Evolutionary conservation across 2,888 invertebrate genomes (phyloP).

Genomic region (Heliconius sara): DNA sequence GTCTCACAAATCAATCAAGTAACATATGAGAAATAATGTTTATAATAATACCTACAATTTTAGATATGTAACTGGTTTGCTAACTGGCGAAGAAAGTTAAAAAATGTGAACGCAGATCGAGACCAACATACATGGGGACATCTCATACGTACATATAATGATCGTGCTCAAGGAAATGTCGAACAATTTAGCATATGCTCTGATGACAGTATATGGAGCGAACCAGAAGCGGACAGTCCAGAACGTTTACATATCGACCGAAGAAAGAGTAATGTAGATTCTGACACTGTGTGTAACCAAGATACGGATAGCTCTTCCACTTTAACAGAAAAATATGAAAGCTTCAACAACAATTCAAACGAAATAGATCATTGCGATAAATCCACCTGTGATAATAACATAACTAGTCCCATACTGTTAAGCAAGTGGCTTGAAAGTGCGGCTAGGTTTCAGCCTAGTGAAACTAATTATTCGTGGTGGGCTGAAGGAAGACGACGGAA

Average conservation of each 20-base stretch:
- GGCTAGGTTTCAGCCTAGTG: conserved; percentile 88
- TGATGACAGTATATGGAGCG: conserved; percentile 91
- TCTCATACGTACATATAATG: conserved; percentile 88
- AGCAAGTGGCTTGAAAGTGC: conserved; percentile 91
- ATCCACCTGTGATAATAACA: conserved; percentile 56
- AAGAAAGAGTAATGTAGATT: conserved; percentile 64
- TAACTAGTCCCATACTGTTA: conserved; percentile 85
- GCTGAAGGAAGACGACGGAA: conserved; percentile 69
- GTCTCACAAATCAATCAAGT: neutral
- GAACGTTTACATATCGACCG: conserved; percentile 61
- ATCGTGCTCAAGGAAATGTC: conserved; percentile 89
- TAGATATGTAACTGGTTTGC: conserved; percentile 92
- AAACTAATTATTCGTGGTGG: conserved; percentile 89
- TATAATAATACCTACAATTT: conserved; percentile 46
- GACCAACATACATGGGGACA: conserved; percentile 89
- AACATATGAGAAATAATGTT: neutral
- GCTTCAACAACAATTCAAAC: conserved; percentile 71
- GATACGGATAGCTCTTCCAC: conserved; percentile 66
- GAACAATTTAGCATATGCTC: conserved; percentile 92
- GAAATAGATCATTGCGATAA: conserved; percentile 55
- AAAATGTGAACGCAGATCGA: conserved; percentile 88
- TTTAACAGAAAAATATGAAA: conserved; percentile 62
- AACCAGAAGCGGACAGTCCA: conserved; percentile 76
- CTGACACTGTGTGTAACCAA: conserved; percentile 59
- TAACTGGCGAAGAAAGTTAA: conserved; percentile 91